A percentile compares a stretch with the other conserved stretches of the same genome.
phyloP scores from a whole-genome alignment of 2,888 invertebrate genomes.

The Bimastos eiseni region DNA sequence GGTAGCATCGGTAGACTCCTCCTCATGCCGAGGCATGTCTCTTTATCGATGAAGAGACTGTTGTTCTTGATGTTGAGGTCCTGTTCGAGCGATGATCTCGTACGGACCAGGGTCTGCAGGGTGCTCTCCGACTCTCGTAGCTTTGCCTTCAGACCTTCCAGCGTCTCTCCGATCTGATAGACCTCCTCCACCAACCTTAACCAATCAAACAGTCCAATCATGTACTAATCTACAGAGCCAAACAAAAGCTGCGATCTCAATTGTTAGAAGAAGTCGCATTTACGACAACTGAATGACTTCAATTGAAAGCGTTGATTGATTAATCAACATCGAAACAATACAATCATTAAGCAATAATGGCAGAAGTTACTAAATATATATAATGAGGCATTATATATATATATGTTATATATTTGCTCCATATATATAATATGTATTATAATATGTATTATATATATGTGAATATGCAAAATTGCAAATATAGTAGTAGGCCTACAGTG shows the following conservation, averaged over 20 bases:
- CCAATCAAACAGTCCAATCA: neutral
- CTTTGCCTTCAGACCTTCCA: conserved; percentile 79
- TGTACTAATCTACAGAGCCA: neutral
- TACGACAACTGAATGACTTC: neutral
- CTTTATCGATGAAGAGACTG: conserved; percentile 87
- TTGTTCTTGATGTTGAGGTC: conserved; percentile 85
- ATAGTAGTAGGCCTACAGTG: no score
- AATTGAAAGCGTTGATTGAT: no score
- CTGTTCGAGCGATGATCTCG: conserved; percentile 80
- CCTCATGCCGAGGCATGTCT: conserved; percentile 89
- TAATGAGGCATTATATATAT: no score
- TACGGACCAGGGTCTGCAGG: conserved; percentile 71
- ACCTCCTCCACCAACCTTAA: conserved; percentile 81
- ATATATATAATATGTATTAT: no score
- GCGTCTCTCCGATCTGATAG: conserved; percentile 79
- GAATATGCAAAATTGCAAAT: no score
- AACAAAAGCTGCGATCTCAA: no score
- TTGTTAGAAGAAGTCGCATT: no score
- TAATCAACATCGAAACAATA: no score
- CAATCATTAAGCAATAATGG: no score
- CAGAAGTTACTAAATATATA: no score
- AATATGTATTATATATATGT: no score
- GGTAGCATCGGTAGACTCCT: conserved; percentile 60
- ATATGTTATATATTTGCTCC: no score
- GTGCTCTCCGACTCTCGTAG: conserved; percentile 68